Evolutionary conservation across 1,140 invertebrate genomes (phyloP).

Genomic region (Saccostrea echinata): DNA sequence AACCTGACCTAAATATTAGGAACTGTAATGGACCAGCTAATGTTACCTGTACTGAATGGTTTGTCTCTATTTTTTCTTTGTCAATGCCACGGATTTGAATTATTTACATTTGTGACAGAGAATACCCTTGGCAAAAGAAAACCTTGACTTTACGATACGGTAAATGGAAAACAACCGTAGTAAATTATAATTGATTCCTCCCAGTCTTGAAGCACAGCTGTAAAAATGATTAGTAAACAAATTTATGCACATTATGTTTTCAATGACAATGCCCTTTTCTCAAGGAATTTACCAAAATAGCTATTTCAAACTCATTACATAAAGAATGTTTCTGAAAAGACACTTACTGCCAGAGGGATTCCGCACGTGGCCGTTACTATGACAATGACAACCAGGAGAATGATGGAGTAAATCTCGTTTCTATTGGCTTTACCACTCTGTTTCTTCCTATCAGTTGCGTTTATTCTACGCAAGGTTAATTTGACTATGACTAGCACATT

Average conservation of each 20-base stretch:
- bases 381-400: slow-evolving; percentile 46
- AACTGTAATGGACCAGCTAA: too few species aligned
- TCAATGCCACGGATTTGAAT: too few species aligned
- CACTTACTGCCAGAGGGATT: slow-evolving; percentile 40
- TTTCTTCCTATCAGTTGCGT: background rate
- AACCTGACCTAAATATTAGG: too few species aligned
- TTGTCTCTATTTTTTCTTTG: too few species aligned
- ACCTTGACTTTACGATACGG: background rate
- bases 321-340: background rate
- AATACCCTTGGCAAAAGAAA: background rate
- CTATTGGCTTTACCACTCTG: background rate
- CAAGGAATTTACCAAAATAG: background rate
- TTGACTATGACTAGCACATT: slow-evolving; percentile 52
- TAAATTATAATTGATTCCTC: background rate
- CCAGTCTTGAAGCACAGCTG: background rate
- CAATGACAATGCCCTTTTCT: background rate
- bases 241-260: slow-evolving; percentile 7
- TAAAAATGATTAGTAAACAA: background rate
- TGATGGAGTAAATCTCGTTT: slow-evolving; percentile 44
- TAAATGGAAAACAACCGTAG: background rate
- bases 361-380: slow-evolving; percentile 41
- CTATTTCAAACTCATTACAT: background rate
- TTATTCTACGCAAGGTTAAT: background rate
- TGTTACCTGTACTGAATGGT: too few species aligned
- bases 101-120: background rate